Evolutionary conservation across 2,113 vertebrate species (phyloP).

Genomic region (Microtus pennsylvanicus): DNA sequence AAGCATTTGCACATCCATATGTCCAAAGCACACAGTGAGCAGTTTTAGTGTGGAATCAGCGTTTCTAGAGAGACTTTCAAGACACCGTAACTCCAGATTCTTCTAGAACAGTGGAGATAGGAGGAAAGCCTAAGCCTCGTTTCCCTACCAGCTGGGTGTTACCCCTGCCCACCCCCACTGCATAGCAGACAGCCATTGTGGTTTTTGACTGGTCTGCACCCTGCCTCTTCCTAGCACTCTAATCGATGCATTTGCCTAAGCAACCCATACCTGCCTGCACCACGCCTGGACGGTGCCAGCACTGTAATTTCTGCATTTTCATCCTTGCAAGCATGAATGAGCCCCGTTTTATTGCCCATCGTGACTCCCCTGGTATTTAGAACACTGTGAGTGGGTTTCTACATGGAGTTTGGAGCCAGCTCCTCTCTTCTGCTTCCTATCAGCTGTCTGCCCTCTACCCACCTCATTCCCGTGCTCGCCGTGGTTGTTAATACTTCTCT

Average conservation of each 20-base stretch:
- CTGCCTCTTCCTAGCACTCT: neutral
- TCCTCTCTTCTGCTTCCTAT: neutral
- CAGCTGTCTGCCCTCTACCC: neutral
- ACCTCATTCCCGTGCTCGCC: neutral
- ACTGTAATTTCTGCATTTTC: neutral
- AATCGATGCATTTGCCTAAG: neutral
- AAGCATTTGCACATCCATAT: neutral
- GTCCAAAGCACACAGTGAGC: neutral
- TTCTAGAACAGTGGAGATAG: neutral
- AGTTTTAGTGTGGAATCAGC: neutral
- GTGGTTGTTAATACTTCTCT: neutral
- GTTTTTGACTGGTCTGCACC: neutral
- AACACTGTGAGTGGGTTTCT: neutral
- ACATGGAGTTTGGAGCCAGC: neutral
- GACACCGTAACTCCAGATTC: neutral
- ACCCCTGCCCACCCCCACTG: rapidly evolving
- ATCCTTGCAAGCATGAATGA: rapidly evolving
- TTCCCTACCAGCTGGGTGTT: neutral
- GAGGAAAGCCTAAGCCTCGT: neutral
- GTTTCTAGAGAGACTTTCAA: neutral
- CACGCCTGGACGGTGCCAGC: rapidly evolving
- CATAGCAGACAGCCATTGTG: too few relatives aligned
- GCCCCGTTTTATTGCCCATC: neutral
- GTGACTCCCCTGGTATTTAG: neutral
- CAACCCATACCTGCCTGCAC: neutral